A percentile compares a stretch with the other conserved stretches of the same genome.
Evolutionary conservation across 2,888 invertebrate genomes (phyloP).

Genomic region (Chaitophorus viminalis): DNA sequence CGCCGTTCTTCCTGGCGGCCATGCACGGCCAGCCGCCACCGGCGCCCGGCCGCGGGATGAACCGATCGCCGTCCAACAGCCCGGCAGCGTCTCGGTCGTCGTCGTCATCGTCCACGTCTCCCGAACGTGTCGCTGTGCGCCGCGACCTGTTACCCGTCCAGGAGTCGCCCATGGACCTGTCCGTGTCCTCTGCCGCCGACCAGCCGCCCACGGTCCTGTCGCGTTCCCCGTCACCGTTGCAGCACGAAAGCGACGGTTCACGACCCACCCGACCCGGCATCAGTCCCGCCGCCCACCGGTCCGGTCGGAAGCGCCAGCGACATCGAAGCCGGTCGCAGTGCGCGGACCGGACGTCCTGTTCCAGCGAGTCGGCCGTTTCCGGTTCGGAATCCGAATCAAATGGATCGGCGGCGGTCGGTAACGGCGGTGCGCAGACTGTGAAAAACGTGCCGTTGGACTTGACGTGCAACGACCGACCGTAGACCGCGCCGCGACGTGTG

Average conservation of each 20-base stretch:
- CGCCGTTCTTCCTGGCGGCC: slow-evolving; percentile 59
- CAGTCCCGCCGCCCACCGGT: neutral
- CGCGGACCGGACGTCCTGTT: slow-evolving; percentile 4
- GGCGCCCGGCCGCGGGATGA: neutral
- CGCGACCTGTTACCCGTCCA: slow-evolving; percentile 60
- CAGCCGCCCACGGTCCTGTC: neutral
- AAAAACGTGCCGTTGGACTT: slow-evolving; percentile 58
- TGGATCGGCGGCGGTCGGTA: neutral
- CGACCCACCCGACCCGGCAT: neutral
- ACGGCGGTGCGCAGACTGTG: neutral
- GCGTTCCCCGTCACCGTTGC: neutral
- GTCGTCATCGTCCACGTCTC: neutral
- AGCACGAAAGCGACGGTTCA: neutral
- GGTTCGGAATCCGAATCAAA: neutral
- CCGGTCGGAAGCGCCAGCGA: neutral
- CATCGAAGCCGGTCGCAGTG: neutral
- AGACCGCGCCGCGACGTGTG: too few relatives aligned
- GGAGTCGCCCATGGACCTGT: slow-evolving; percentile 63
- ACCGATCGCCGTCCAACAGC: slow-evolving; percentile 3
- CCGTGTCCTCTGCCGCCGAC: slow-evolving; percentile 39
- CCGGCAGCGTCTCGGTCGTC: slow-evolving; percentile 49
- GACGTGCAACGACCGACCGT: slow-evolving; percentile 40
- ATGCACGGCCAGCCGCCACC: slow-evolving; percentile 50
- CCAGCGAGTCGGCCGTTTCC: neutral
- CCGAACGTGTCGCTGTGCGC: neutral